phyloP scores from a whole-genome alignment of 1,140 invertebrate species.

The Lerema accius region DNA sequence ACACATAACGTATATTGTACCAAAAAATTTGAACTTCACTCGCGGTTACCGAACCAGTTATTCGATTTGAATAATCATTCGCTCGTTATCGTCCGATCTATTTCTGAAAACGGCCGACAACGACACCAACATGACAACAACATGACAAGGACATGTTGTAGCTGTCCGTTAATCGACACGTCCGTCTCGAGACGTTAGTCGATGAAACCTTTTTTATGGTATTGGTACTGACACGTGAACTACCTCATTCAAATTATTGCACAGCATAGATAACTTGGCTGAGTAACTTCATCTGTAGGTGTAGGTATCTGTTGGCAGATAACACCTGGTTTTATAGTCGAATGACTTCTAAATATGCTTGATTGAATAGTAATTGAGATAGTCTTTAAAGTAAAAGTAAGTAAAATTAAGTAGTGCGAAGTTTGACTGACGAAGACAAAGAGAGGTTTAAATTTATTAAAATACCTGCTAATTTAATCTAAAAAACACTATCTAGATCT shows the following conservation, averaged over 20 bases:
- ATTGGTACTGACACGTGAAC: not conserved
- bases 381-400: no score
- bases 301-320: no score
- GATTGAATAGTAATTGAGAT: no score
- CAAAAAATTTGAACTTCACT: constrained; percentile 8
- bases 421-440: no score
- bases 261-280: no score
- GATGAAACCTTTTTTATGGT: constrained; percentile 11
- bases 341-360: no score
- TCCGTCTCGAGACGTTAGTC: constrained; percentile 2
- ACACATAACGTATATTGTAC: not conserved
- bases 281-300: no score
- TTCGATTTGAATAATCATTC: constrained; percentile 30
- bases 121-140: constrained; percentile 29
- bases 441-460: no score
- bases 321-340: no score
- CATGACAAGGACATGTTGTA: constrained; percentile 32
- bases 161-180: constrained; percentile 28
- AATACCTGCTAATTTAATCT: no score
- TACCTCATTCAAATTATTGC: not conserved
- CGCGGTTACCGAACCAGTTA: constrained; percentile 23
- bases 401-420: no score
- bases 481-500: no score
- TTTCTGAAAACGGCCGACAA: constrained; percentile 22
- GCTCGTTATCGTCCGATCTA: constrained; percentile 17